These are phyloP conservation scores for Rhagonycha fulva DNA, from an alignment of 2,888 invertebrate genomes.

Conservation along the genomic window DNA sequence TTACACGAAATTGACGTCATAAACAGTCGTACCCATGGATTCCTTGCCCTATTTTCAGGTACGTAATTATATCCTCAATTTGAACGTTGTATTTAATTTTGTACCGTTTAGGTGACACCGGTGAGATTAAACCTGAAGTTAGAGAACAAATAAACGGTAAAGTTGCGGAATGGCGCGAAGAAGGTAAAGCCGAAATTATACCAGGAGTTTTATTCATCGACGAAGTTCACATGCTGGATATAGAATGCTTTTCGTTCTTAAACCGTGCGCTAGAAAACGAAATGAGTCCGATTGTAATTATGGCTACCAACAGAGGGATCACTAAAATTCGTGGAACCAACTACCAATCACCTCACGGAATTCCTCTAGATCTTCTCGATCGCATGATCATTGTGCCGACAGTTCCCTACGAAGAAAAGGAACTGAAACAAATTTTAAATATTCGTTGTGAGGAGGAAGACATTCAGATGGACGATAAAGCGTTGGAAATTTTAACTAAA, in stretches of 20 bases:
- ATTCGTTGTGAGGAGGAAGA: slow-evolving; percentile 95
- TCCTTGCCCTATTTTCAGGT: slow-evolving; percentile 94
- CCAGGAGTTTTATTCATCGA: slow-evolving; percentile 97
- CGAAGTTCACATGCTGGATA: slow-evolving; percentile 98
- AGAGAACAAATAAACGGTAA: slow-evolving; percentile 96
- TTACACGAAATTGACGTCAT: slow-evolving; percentile 99
- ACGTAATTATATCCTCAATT: slow-evolving; percentile 6
- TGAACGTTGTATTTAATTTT: slow-evolving; percentile 8
- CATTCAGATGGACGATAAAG: slow-evolving; percentile 91
- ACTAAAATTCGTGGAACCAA: slow-evolving; percentile 94
- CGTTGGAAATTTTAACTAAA: slow-evolving; percentile 85
- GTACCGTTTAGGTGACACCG: slow-evolving; percentile 85
- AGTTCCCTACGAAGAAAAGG: slow-evolving; percentile 83
- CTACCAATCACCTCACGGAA: slow-evolving; percentile 94
- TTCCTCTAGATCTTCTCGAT: slow-evolving; percentile 95
- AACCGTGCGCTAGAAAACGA: slow-evolving; percentile 97
- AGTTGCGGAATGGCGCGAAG: slow-evolving; percentile 97
- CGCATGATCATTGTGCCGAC: slow-evolving; percentile 95
- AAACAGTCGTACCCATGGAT: slow-evolving; percentile 97
- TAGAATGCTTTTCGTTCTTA: slow-evolving; percentile 97
- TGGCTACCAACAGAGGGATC: slow-evolving; percentile 97
- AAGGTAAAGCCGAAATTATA: slow-evolving; percentile 98
- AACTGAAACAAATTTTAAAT: slow-evolving; percentile 88
- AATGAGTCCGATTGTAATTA: slow-evolving; percentile 96
- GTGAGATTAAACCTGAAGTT: slow-evolving; percentile 97